Conservation (phyloP, 2,888 invertebrate genomes). For the Conomelus anceps region DNA sequence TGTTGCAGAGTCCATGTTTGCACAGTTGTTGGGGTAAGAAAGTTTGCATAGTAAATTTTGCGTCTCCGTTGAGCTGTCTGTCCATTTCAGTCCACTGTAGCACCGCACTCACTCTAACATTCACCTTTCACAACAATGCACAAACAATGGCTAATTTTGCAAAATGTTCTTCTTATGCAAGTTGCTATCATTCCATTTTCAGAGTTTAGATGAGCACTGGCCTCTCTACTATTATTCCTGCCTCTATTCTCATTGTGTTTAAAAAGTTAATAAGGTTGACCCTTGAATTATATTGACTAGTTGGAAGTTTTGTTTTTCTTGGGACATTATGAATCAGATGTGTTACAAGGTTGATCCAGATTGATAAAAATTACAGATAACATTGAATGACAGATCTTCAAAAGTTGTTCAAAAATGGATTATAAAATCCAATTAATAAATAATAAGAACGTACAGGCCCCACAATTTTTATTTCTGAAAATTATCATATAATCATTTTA, state of each 20-base stretch:
- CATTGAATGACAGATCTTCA: background rate
- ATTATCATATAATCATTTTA: too few species aligned
- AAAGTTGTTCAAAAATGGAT: background rate
- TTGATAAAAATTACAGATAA: background rate
- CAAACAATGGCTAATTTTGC: background rate
- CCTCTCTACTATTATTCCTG: background rate
- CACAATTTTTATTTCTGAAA: too few species aligned
- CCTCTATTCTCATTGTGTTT: background rate
- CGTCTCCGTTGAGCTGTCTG: background rate
- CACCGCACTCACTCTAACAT: background rate
- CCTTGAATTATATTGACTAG: too few species aligned
- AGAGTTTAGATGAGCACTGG: background rate
- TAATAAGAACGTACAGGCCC: too few species aligned
- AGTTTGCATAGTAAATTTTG: background rate
- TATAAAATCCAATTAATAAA: background rate
- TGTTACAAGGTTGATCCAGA: background rate
- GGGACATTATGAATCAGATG: background rate
- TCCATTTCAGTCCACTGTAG: background rate
- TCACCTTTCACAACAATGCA: background rate
- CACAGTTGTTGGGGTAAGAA: background rate
- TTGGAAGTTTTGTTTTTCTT: background rate
- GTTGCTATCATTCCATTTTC: background rate
- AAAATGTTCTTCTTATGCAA: background rate
- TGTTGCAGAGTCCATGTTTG: background rate
- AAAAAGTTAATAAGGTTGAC: background rate